Percentiles rank a stretch among this genome's conserved stretches.
These are phyloP conservation scores for Aspidiotus rigidus DNA, from an alignment of 2,888 invertebrate species.

Conservation along the genomic window DNA sequence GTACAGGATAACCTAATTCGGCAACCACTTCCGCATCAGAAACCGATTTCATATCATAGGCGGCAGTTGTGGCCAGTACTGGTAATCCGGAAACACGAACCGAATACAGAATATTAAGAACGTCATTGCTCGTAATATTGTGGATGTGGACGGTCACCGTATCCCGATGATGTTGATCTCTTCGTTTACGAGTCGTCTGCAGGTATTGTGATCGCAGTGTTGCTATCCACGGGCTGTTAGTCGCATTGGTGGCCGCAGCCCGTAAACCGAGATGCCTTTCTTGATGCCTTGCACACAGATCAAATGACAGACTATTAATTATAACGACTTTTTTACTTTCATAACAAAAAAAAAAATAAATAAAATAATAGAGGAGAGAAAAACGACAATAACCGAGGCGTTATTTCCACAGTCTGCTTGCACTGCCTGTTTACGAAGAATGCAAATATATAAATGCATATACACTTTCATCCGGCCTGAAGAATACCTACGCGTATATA, in stretches of 20 bases:
- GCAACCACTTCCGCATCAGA: constrained; percentile 64
- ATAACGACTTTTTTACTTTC: too few relatives aligned
- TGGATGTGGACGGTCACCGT: constrained; percentile 40
- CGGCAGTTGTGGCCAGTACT: constrained; percentile 69
- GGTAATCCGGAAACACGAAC: constrained; percentile 71
- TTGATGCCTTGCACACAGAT: constrained; percentile 57
- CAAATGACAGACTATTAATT: not conserved
- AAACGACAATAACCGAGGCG: too few relatives aligned
- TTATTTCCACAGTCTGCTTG: too few relatives aligned
- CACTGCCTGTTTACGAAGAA: too few relatives aligned
- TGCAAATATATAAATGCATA: too few relatives aligned
- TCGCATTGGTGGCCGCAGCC: constrained; percentile 43
- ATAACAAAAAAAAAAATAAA: too few relatives aligned
- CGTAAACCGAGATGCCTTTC: constrained; percentile 65
- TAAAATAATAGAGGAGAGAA: too few relatives aligned
- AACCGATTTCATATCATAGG: constrained; percentile 72
- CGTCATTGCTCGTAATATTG: constrained; percentile 36
- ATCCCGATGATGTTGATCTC: constrained; percentile 32
- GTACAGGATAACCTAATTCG: constrained; percentile 64
- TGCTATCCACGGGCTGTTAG: constrained; percentile 40
- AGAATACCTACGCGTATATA: too few relatives aligned
- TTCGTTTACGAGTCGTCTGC: constrained; percentile 11
- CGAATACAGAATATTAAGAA: constrained; percentile 57
- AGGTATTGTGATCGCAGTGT: constrained; percentile 16
- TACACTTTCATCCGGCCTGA: too few relatives aligned